phyloP scores from a whole-genome alignment of 1,140 invertebrate species.

The Drosophila funebris region DNA sequence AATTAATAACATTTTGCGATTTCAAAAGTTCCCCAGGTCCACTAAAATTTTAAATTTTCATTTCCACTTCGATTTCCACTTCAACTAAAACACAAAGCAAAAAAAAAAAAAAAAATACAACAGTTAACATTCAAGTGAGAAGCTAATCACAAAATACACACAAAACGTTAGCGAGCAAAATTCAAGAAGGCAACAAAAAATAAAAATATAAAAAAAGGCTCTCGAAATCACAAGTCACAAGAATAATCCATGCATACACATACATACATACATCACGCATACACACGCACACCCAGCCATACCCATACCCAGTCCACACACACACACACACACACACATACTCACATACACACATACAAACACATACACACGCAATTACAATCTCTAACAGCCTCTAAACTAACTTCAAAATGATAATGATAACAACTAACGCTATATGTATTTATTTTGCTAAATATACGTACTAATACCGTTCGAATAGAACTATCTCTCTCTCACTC shows the following conservation, averaged over 20 bases:
- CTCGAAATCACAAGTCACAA: conserved; percentile 29
- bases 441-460: conserved; percentile 55
- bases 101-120: neutral
- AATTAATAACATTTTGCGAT: no score
- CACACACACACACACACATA: conserved; percentile 14
- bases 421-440: conserved; percentile 62
- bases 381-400: no score
- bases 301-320: no score
- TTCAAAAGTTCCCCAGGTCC: neutral
- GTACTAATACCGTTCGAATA: conserved; percentile 48
- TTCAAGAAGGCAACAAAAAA: neutral
- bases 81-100: neutral
- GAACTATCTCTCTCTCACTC: neutral
- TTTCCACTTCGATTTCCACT: neutral
- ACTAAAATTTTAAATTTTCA: neutral
- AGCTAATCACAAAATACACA: conserved; percentile 4
- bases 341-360: conserved; percentile 11
- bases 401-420: conserved; percentile 30
- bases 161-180: neutral
- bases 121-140: no score
- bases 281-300: conserved; percentile 22
- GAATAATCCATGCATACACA: conserved; percentile 32
- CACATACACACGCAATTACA: conserved; percentile 10
- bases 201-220: conserved; percentile 18
- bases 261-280: conserved; percentile 43